phyloP scores from a whole-genome alignment of 2,797 vertebrate genomes.

The Semaprochilodus insignis region DNA sequence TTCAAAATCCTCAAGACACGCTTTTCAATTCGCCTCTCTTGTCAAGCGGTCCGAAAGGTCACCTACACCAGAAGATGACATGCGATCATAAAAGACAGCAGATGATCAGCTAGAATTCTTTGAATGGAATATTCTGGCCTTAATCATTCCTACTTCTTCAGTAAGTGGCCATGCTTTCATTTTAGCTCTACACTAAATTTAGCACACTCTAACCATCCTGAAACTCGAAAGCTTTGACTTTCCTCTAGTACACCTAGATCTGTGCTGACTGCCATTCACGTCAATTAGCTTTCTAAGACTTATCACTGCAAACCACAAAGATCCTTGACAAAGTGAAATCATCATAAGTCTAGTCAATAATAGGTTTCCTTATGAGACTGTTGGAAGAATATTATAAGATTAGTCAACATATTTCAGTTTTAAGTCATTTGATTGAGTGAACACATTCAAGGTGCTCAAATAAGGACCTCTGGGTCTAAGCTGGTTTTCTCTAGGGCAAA shows the following conservation, averaged over 20 bases:
- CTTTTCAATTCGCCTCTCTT: slow-evolving; percentile 29
- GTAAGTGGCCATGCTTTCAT: slow-evolving; percentile 18
- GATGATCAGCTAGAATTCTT: slow-evolving; percentile 15
- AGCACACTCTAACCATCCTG: not conserved
- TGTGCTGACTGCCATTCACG: not conserved
- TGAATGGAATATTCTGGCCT: slow-evolving; percentile 44
- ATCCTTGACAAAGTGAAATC: not conserved
- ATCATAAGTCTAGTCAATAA: not conserved
- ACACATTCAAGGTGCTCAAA: too few species aligned
- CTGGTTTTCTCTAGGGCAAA: too few species aligned
- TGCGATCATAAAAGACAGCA: not conserved
- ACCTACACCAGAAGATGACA: slow-evolving; percentile 3
- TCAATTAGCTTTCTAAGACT: not conserved
- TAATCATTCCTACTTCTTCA: slow-evolving; percentile 63
- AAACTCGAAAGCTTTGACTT: slow-evolving; percentile 7
- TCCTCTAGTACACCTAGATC: not conserved
- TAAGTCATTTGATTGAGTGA: too few species aligned
- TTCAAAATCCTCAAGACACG: slow-evolving; percentile 37
- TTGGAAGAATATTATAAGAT: not conserved
- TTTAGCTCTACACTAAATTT: not conserved
- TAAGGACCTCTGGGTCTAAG: too few species aligned
- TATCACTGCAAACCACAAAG: not conserved
- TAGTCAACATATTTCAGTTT: not conserved
- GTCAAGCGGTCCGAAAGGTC: slow-evolving; percentile 34
- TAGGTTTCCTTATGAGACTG: not conserved